These are phyloP conservation scores for Procambarus clarkii DNA, from an alignment of 1,140 invertebrate species.

Conservation along the genomic window DNA sequence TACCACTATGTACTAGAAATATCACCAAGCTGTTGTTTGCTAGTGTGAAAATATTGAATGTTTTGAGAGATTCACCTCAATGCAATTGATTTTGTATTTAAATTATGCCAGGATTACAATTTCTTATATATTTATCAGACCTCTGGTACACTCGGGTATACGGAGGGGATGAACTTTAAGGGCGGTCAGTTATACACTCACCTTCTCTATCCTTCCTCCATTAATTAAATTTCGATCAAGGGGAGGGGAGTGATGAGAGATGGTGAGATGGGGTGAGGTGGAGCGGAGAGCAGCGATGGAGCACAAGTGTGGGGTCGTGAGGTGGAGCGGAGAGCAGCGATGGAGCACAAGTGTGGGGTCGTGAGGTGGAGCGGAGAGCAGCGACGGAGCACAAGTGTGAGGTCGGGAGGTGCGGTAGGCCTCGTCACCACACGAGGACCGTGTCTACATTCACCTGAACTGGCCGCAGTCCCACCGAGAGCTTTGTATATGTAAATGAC, in stretches of 20 bases:
- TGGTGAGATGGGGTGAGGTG: neutral
- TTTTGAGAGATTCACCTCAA: too few relatives aligned
- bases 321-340: neutral
- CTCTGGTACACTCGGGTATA: too few relatives aligned
- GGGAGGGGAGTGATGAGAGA: conserved; percentile 8
- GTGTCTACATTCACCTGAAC: neutral
- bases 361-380: neutral
- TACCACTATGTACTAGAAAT: too few relatives aligned
- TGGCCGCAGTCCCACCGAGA: neutral
- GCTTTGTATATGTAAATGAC: neutral
- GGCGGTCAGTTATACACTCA: neutral
- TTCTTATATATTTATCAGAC: too few relatives aligned
- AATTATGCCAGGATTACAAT: too few relatives aligned
- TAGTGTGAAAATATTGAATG: too few relatives aligned
- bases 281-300: neutral
- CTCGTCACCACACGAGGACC: neutral
- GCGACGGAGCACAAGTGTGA: neutral
- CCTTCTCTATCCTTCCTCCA: conserved; percentile 8
- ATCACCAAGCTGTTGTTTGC: too few relatives aligned
- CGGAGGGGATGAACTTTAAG: neutral
- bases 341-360: neutral
- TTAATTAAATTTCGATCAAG: neutral
- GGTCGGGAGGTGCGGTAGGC: neutral
- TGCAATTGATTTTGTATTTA: too few relatives aligned
- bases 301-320: neutral